Evolutionary conservation across 1,140 invertebrate genomes (phyloP), one percentile per base, ranked within the genome.

Genomic region (Magallana angulata): DNA sequence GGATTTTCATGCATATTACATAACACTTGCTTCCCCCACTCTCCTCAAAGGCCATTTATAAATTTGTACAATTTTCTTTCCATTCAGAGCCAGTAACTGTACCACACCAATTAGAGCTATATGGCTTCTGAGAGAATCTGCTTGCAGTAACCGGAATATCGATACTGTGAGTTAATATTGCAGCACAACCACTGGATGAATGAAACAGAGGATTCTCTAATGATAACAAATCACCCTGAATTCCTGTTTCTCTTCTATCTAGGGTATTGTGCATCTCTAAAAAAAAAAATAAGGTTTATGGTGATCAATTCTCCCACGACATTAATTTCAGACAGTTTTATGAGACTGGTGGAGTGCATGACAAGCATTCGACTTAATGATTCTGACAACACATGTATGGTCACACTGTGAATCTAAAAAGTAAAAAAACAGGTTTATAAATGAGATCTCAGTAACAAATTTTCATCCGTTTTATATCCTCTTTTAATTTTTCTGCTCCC

Each of bases 221-320:
- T 48, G 36, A 48, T 48, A 48, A 48, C 36, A 48, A 48, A 48
- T 48, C 36, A 48, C 36, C 36, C 36, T 48, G 36, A 48, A 48
- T 48, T 48, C 36, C 1, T 3, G n/a, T 1, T 9, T 16, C n/a
- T 62, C n/a, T 62, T 16, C 12, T 62, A 16, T 62, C n/a, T 12
- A n/a, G 60, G 14, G 60, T 62, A 62, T n/a, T 62, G 60, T 62
- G 60, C 60, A 62, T 62, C 60, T 62, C 60, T 48, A n/a, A n/a
- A n/a, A n/a, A n/a, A n/a, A n/a, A n/a, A n/a, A n/a, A n/a, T 6
- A n/a, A 14, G 60, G 11, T 62, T 62, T 16, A 62, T 62, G 60
- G n/a, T 48, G 36, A 48, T 48, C 36, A 48, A 48, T 48, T 48
- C 36, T 48, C 36, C 36, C 36, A 48, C 36, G 36, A 48, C 36